Evolutionary conservation across 2,888 invertebrate genomes (phyloP), one percentile per base, ranked within the genome.

Genomic region (Suillia variegata): DNA sequence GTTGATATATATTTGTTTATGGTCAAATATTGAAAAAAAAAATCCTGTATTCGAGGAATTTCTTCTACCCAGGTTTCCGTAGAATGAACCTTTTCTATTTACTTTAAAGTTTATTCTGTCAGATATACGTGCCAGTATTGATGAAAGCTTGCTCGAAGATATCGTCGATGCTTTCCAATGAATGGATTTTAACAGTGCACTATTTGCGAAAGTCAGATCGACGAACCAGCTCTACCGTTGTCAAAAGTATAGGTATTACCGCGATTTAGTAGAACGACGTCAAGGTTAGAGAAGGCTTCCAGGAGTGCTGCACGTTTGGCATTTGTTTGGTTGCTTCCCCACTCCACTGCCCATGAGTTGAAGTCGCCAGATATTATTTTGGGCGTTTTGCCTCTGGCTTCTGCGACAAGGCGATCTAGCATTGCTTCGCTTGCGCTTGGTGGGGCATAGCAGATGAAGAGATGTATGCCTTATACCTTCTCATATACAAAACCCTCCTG

Each of bases 311-410:
- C 18, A 12, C 53, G 54, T 49, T 51, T 45, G 10, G 2, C 4
- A 13, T 22, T 59, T 1, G 54, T 38, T 26, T 10, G 12, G 18
- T 4, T 2, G 20, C 55, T 51, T 10, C 55, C 59, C 54, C 59
- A 59, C n/a, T 59, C 55, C 12, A 22, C 42, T 2, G 55, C 59
- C 59, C 55, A 55, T 5, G 59, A 54, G 18, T 47, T 52, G 13
- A 58, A 52, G 33, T 58, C 57, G 15, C 57, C 57, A 1, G 45
- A 52, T 13, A 58, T 52, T 18, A 58, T 18, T 2, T 47, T 22
- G 2, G 15, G 33, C 10, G 3, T 8, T 17, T 22, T 50, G 5
- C 34, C 47, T 10, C 45, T 51, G 2, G 45, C 50, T 2, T 55
- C 38, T 1, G 17, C 20, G 2, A 47, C 38, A 10, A 60, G 15